Percentiles rank a stretch among this genome's conserved stretches.
These are phyloP conservation scores for Onychostruthus taczanowskii DNA, from an alignment of 2,113 vertebrate genomes.

Conservation along the genomic window DNA sequence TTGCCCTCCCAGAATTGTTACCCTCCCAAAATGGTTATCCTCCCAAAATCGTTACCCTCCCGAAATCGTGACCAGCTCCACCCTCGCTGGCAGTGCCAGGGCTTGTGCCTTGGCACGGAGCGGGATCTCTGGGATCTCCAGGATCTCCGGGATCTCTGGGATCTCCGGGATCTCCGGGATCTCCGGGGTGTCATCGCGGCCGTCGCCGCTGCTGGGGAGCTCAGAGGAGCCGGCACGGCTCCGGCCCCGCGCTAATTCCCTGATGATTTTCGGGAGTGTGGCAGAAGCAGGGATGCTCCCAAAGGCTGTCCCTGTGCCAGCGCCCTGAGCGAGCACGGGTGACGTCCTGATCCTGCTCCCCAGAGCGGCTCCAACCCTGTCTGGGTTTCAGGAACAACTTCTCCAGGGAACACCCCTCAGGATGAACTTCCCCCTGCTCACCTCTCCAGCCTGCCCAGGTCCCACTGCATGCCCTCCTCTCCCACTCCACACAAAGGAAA, in stretches of 20 bases:
- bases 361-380: not conserved
- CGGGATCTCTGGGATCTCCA: not conserved
- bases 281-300: not conserved
- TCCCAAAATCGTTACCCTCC: not conserved
- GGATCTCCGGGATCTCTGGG: not conserved
- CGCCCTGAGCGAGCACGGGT: fast-evolving
- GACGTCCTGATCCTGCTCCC: not conserved
- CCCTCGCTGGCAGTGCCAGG: not conserved
- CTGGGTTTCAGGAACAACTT: not conserved
- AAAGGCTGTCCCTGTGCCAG: not conserved
- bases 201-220: no score
- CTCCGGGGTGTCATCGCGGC: not conserved
- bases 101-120: not conserved
- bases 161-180: no score
- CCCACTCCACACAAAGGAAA: not conserved
- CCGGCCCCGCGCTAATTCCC: not conserved
- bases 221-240: not conserved
- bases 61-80: not conserved
- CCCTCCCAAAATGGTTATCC: fast-evolving
- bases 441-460: not conserved
- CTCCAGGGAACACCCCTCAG: not conserved
- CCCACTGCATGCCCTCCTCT: not conserved
- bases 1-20: not conserved
- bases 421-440: not conserved
- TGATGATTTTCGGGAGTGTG: not conserved